Percentiles rank a stretch among this genome's conserved stretches.
These are phyloP conservation scores for Chrysopa pallens DNA, from an alignment of 1,140 invertebrate genomes.

Conservation along the genomic window DNA sequence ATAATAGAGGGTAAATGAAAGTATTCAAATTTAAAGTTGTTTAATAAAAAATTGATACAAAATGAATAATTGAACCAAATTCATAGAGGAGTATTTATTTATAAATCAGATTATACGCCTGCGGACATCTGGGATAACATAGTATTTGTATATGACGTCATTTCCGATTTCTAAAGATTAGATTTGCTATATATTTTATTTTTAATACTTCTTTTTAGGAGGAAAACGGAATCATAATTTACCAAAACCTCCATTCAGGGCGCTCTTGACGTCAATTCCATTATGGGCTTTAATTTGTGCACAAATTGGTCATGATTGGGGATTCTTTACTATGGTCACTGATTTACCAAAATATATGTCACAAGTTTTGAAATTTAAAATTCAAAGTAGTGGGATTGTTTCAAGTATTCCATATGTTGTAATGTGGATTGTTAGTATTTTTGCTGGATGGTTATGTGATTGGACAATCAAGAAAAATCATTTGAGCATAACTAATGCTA, in stretches of 20 bases:
- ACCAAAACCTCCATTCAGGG: conserved; percentile 47
- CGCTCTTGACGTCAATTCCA: conserved; percentile 54
- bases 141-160: too few relatives aligned
- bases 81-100: too few relatives aligned
- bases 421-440: conserved; percentile 54
- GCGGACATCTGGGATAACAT: too few relatives aligned
- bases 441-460: conserved; percentile 46
- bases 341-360: conserved; percentile 87
- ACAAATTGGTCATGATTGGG: conserved; percentile 79
- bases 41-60: too few relatives aligned
- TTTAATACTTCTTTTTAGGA: conserved; percentile 11
- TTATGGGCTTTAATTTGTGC: conserved; percentile 56
- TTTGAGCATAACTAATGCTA: conserved; percentile 36
- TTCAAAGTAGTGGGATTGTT: conserved; percentile 47
- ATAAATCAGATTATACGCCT: too few relatives aligned
- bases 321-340: conserved; percentile 84
- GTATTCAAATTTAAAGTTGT: too few relatives aligned
- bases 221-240: conserved; percentile 25
- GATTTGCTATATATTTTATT: too few relatives aligned
- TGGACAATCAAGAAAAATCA: conserved; percentile 37
- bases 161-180: too few relatives aligned
- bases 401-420: conserved; percentile 50
- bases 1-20: too few relatives aligned
- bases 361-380: conserved; percentile 67
- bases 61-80: too few relatives aligned